Evolutionary conservation across 2,113 vertebrate genomes (phyloP).

Genomic region (Dunckerocampus dactyliophorus): DNA sequence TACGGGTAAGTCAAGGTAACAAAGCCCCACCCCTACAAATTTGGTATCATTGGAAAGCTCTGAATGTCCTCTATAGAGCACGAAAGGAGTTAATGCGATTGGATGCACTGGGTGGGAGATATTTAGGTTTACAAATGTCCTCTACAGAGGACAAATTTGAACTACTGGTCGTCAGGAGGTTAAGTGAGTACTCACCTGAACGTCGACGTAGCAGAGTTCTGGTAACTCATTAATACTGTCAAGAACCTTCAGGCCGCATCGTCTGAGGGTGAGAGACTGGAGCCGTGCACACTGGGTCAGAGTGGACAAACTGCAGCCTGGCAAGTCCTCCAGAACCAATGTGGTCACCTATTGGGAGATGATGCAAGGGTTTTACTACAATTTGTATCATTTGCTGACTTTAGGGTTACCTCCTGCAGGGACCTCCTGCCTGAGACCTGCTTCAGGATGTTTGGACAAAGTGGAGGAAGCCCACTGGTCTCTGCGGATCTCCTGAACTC

Average conservation of each 20-base stretch:
- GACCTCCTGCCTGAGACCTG: slow-evolving; percentile 66
- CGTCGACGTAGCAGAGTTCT: slow-evolving; percentile 79
- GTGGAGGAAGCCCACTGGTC: slow-evolving; percentile 59
- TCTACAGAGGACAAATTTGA: too few species aligned
- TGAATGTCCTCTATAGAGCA: too few species aligned
- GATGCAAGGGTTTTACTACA: too few species aligned
- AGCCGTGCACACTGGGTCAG: slow-evolving; percentile 79
- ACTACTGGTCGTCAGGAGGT: too few species aligned
- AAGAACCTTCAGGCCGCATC: slow-evolving; percentile 80
- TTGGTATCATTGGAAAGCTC: too few species aligned
- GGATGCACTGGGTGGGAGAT: too few species aligned
- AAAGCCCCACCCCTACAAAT: too few species aligned
- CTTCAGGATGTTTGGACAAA: slow-evolving; percentile 73
- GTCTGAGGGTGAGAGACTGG: slow-evolving; percentile 76
- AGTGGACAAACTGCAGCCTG: slow-evolving; percentile 78
- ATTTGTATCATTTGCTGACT: too few species aligned
- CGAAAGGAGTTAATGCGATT: too few species aligned
- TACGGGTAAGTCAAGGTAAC: too few species aligned
- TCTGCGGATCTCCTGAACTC: slow-evolving; percentile 40
- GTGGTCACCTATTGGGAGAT: slow-evolving; percentile 74
- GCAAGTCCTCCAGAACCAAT: slow-evolving; percentile 79
- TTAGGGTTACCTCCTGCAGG: slow-evolving; percentile 77
- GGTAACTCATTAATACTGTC: slow-evolving; percentile 75
- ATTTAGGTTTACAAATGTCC: too few species aligned
- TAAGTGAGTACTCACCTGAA: slow-evolving; percentile 72